Evolutionary conservation across 2,888 invertebrate genomes (phyloP), one percentile per base, ranked within the genome.

Genomic region (Desoria tigrina): DNA sequence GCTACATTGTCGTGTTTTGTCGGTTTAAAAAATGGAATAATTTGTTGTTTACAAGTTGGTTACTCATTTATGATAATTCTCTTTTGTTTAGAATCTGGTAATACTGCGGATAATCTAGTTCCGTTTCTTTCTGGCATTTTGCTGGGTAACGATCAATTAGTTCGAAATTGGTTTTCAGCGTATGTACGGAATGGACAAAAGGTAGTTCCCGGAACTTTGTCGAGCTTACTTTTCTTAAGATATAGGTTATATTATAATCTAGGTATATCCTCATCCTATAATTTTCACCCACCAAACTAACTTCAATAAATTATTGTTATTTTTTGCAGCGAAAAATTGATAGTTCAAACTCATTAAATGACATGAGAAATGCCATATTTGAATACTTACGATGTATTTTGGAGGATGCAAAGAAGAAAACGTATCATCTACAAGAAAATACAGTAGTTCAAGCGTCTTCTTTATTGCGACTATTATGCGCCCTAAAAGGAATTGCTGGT

Each of bases 161-260:
- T 92, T 2, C 84, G 95, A 77, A 89, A 89, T 61, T 97, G 96
- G 96, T 94, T 96, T 80, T 92, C 94, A 1, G 85, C 90, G 78
- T 96, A 93, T 78, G 87, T 96, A 54, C 86, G 94, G 64, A 90
- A 90, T 75, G 89, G 91, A 0, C 92, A 93, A 77, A 91, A 91
- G 80, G 80, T 79, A 11, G 27, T n/a, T 51, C 37, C 16, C 42
- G 26, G 23, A 57, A 28, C 24, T 45, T 37, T n/a, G n/a, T n/a
- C n/a, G n/a, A n/a, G n/a, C n/a, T 7, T 32, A 32, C 32, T 32
- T 32, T 7, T 32, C 11, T 32, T 32, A 32, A 32, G 32, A n/a
- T n/a, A 56, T 42, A 56, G 4, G 21, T 27, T 28, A 45, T 51
- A 45, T 45, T 32, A 45, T 21, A 26, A n/a, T n/a, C n/a, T n/a